These are phyloP conservation scores for Zaprionus camerounensis DNA, from an alignment of 1,140 invertebrate genomes.

Conservation along the genomic window DNA sequence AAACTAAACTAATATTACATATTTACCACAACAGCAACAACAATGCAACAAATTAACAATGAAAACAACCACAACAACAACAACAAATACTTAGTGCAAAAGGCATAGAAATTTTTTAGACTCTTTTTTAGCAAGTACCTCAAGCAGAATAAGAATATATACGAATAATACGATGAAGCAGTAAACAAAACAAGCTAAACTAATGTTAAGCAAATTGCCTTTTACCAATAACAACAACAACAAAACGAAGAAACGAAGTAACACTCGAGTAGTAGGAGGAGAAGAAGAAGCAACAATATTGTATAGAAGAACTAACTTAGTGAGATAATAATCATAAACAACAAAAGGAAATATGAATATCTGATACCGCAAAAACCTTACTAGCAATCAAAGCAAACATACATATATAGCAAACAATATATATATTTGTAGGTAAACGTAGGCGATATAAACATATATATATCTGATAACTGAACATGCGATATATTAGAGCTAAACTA, in stretches of 20 bases:
- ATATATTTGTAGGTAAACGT: conserved; percentile 54
- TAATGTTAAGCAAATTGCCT: conserved; percentile 69
- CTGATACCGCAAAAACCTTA: conserved; percentile 77
- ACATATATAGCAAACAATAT: conserved; percentile 33
- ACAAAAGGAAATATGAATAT: conserved; percentile 14
- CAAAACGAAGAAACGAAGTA: conserved; percentile 14
- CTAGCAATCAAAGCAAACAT: conserved; percentile 74
- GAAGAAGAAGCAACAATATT: conserved; percentile 24
- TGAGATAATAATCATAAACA: conserved; percentile 36
- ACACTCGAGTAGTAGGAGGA: neutral
- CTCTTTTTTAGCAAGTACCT: conserved; percentile 75
- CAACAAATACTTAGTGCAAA: conserved; percentile 59
- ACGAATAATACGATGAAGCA: conserved; percentile 33
- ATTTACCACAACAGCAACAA: conserved; percentile 31
- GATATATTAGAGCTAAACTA: conserved; percentile 58
- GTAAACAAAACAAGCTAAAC: conserved; percentile 26
- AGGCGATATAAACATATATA: conserved; percentile 27
- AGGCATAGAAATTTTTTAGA: conserved; percentile 52
- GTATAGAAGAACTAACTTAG: conserved; percentile 44
- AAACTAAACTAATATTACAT: conserved; percentile 30
- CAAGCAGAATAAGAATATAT: conserved; percentile 38
- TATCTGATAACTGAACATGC: conserved; percentile 58
- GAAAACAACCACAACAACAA: conserved; percentile 21
- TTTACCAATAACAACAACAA: conserved; percentile 50
- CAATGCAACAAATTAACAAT: conserved; percentile 12